Evolutionary conservation across 2,113 vertebrate species (phyloP), one percentile per base, ranked within the genome.

Genomic region (Megaleporinus macrocephalus): DNA sequence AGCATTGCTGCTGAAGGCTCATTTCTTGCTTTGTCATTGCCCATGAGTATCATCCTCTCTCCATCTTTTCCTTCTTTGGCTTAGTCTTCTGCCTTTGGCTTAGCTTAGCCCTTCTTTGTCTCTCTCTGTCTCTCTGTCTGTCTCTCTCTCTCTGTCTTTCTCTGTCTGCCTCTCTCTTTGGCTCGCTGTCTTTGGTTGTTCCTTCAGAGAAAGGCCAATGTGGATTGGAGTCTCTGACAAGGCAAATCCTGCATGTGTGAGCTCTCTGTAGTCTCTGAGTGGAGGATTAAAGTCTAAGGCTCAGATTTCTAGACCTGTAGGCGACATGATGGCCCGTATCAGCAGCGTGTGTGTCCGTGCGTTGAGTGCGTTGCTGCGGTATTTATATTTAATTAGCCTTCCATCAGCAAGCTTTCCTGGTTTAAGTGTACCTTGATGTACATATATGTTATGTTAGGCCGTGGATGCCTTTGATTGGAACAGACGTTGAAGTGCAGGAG

Each of bases 261-360:
- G 63, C 61, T 61, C 68, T 63, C 26, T 61, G 29, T 70, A 29
- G 16, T 71, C 47, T 61, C 75, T 65, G 53, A 61, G 53, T 71
- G 26, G 36, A 62, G 57, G 41, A 80, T 62, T 80, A 80, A 62
- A 73, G 68, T 71, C 78, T 79, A 72, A 71, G 18, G 44, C 57
- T 77, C 75, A 51, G 26, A 78, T 78, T 78, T 78, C 27, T 78
- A 53, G 49, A 68, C 76, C 76, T 78, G 62, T 20, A 68, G 53
- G 75, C 29, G 59, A 66, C 27, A 33, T 66, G 75, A 66, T 77
- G 75, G 26, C 57, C 24, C 44, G 66, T 27, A 55, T 69, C 76
- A 53, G 27, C 47, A 47, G 10, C 14, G 55, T 70, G 24, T n/a
- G 33, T 41, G 51, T 27, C 3, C 30, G 10, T 65, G 36, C n/a